Evolutionary conservation across 2,797 vertebrate genomes (phyloP), one percentile per base, ranked within the genome.

Genomic region (Crocidura indochinensis): DNA sequence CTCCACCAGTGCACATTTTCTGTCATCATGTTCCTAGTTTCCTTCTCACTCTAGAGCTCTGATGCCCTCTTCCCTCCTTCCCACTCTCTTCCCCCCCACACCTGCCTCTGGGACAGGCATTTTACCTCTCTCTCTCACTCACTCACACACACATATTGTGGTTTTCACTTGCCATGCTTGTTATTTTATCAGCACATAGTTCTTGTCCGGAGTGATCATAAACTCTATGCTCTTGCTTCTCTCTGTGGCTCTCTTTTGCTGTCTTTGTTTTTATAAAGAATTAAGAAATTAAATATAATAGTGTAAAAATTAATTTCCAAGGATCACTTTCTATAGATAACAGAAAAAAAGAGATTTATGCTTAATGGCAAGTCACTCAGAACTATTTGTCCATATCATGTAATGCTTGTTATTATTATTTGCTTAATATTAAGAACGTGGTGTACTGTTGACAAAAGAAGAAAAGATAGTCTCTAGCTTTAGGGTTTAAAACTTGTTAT

Each of bases 371-470:
- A 84, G 74, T 87, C 38, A 84, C 67, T 91, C n/a, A 89, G 17
- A 27, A 78, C 69, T 65, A 53, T 94, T 86, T 87, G 38, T 84
- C 17, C 71, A 71, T 51, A 53, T 90, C 65, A 81, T 77, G 60
- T 86, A 88, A 87, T 84, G 29, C 24, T 94, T 85, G n/a, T 85
- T 94, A 31, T 85, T 95, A 80, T 92, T 92, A 92, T 87, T 84
- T 91, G 38, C 44, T 77, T 75, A 87, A 19, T 38, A 91, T 31
- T 90, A 68, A 93, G 75, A 20, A 46, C 26, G 87, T 84, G 75
- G 71, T 71, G 81, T 27, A 62, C 67, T 64, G 26, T 60, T 84
- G 65, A 44, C 19, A 93, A 88, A 77, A 83, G 46, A 81, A 87
- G 65, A 73, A 86, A 89, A 95, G 69, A 84, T 92, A 46, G 71